These are phyloP conservation scores for Rhyacophila evoluta DNA, from an alignment of 2,888 invertebrate species.

Conservation along the genomic window DNA sequence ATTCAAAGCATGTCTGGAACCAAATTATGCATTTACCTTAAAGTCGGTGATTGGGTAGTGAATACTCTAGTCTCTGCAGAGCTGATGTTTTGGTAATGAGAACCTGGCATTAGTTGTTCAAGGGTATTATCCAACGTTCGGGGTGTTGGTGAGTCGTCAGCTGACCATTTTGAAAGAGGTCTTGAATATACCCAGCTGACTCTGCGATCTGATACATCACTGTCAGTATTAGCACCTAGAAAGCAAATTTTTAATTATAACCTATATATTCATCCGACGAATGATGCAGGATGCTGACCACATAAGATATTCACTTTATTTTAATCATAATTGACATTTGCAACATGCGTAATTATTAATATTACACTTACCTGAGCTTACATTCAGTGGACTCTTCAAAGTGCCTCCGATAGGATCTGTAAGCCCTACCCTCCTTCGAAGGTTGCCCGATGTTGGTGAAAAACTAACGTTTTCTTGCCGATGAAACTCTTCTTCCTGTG, in stretches of 20 bases:
- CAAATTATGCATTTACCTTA: background rate
- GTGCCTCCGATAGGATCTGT: slow-evolving; percentile 44
- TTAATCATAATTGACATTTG: no score
- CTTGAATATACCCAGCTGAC: slow-evolving; percentile 58
- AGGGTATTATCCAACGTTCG: slow-evolving; percentile 58
- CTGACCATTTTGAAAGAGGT: slow-evolving; percentile 60
- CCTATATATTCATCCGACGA: no score
- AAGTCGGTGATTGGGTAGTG: background rate
- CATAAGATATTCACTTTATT: no score
- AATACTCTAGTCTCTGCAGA: background rate
- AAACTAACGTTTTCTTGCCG: slow-evolving; percentile 29
- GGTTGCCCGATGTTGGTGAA: slow-evolving; percentile 32
- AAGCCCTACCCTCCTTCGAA: slow-evolving; percentile 45
- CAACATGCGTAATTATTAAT: no score
- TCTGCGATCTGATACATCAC: slow-evolving; percentile 33
- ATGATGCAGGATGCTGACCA: no score
- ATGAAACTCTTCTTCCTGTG: background rate
- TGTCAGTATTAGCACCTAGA: slow-evolving; percentile 33
- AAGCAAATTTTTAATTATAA: no score
- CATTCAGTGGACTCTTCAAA: slow-evolving; percentile 37
- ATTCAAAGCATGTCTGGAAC: no score
- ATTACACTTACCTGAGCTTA: slow-evolving; percentile 35
- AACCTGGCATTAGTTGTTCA: slow-evolving; percentile 45
- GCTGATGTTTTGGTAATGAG: background rate
- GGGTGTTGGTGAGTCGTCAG: slow-evolving; percentile 59